phyloP scores from a whole-genome alignment of 2,888 invertebrate species.

The Loripinus fragilis region DNA sequence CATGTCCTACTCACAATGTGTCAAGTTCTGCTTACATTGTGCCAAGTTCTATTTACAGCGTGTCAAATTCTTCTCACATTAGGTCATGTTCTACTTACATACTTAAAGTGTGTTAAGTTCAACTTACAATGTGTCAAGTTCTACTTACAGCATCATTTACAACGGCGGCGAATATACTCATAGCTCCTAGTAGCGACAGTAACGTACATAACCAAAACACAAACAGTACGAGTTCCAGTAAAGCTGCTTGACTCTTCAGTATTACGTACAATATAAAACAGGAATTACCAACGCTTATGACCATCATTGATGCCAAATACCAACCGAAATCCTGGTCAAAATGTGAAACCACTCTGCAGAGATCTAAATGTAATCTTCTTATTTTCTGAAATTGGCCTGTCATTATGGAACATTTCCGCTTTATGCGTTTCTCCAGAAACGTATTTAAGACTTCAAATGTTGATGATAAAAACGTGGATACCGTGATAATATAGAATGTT shows the following conservation, averaged over 20 bases:
- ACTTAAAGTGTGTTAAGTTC: too few species aligned
- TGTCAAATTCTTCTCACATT: too few species aligned
- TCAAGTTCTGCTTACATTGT: too few species aligned
- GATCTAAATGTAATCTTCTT: background rate
- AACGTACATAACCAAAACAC: background rate
- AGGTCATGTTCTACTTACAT: too few species aligned
- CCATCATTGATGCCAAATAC: slow-evolving; percentile 18
- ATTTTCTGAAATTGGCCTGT: background rate
- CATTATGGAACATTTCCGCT: background rate
- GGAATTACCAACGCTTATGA: slow-evolving; percentile 6
- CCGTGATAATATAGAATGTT: background rate
- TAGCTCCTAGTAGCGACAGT: background rate
- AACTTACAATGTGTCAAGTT: too few species aligned
- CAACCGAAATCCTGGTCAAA: slow-evolving; percentile 38
- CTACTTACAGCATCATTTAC: slow-evolving; percentile 34
- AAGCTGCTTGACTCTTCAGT: background rate
- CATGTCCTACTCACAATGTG: too few species aligned
- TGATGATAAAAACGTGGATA: background rate
- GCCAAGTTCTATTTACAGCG: too few species aligned
- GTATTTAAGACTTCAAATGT: background rate
- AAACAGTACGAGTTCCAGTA: background rate
- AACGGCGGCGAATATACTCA: slow-evolving; percentile 25
- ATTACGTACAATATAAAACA: slow-evolving; percentile 39
- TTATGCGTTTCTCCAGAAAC: background rate
- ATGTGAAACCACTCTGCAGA: background rate